phyloP scores from a whole-genome alignment of 2,797 vertebrate species.

The Coccyzus lansbergi region DNA sequence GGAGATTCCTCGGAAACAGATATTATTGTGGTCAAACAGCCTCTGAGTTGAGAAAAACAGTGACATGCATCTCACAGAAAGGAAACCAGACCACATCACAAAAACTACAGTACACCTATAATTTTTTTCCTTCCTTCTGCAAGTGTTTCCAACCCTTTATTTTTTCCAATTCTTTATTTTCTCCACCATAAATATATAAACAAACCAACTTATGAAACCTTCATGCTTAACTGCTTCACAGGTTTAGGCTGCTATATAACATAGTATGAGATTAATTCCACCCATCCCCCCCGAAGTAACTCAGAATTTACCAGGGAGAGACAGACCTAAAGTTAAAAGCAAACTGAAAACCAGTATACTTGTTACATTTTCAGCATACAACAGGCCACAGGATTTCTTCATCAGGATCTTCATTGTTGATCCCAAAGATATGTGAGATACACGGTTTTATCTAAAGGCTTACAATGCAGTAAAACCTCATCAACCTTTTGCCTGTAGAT shows the following conservation, averaged over 20 bases:
- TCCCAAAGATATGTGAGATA: not conserved
- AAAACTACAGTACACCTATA: not conserved
- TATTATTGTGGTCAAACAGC: not conserved
- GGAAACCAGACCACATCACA: not conserved
- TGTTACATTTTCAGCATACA: not conserved
- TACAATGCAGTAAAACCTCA: not conserved
- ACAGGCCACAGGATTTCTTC: not conserved
- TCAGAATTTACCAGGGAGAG: not conserved
- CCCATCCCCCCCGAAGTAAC: not conserved
- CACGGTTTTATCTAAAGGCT: not conserved
- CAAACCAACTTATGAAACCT: not conserved
- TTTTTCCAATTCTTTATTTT: not conserved
- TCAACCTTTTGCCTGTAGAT: not conserved
- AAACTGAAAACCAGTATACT: not conserved
- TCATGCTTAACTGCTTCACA: not conserved
- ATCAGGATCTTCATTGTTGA: not conserved
- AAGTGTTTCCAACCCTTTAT: not conserved
- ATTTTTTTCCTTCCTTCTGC: not conserved
- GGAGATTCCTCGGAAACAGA: not conserved
- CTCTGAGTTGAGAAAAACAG: not conserved
- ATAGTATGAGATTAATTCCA: not conserved
- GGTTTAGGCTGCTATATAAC: not conserved
- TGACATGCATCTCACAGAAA: accelerated
- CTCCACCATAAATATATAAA: not conserved
- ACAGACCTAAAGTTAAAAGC: not conserved